Base-by-base conservation (phyloP, 2,888 invertebrate species). In the Nemapogon koenigi region DNA sequence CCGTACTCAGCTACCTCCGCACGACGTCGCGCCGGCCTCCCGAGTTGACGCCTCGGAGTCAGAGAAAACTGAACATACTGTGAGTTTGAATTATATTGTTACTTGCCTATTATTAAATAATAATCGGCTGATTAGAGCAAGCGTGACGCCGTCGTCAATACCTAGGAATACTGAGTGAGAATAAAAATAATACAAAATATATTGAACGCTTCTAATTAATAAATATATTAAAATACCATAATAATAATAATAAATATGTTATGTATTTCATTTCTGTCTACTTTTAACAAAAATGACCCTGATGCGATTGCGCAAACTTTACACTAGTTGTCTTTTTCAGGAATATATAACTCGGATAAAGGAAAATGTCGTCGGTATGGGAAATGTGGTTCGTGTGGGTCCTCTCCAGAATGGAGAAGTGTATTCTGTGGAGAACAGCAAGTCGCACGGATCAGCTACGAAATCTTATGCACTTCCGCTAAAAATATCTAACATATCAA, bases 1-100 rank as follows among this genome's bases (percentile, higher is more conserved):
- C 3, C 89, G 92, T 52, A 89, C 89, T 43, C 94, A 94, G 69
- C 82, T 94, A 40, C 93, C 93, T 8, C 83, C 89, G 2, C 92
- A 93, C 55, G 93, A 93, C 57, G 84, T 92, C 32, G 90, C 91
- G 3, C 59, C 73, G 7, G 72, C 52, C 2, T 66, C 60, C 4
- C 50, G 79, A 2, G 57, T 57, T 38, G 65, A 75, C 45, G 73
- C 83, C 26, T 67, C 73, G 1, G 83, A 83, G 46, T 66, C 81
- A 35, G 79, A 78, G 53, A 72, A 75, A 46, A 57, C 66, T 0
- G 76, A 78, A 46, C 76, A 76, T 40, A 75, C 73, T 27, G 76
- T 75, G 44, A 43, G 67, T 37, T 13, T 28, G 30, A 11, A 29
- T 10, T 31, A 10, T 3, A 16, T 16, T 8, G 29, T 18, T 15